These are phyloP conservation scores for Champsocephalus gunnari DNA, from an alignment of 2,797 vertebrate species.

Conservation along the genomic window DNA sequence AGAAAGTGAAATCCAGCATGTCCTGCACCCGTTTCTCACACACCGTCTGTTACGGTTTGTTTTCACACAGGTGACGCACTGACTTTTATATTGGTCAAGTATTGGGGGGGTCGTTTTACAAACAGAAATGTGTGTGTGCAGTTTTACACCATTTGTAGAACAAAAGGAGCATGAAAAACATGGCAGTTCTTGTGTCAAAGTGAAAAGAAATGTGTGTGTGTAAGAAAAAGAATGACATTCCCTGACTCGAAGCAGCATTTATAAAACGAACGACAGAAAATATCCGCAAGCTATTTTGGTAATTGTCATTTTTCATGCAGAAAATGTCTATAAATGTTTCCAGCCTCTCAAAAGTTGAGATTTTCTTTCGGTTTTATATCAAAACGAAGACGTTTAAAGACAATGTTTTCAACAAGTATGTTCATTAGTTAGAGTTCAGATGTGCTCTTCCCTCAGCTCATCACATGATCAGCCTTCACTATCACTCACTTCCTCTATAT, in stretches of 20 bases:
- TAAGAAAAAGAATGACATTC: constrained; percentile 18
- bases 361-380: too few species aligned
- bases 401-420: too few species aligned
- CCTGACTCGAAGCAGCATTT: not conserved
- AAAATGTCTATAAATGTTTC: too few species aligned
- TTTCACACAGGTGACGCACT: not conserved
- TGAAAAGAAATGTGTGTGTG: not conserved
- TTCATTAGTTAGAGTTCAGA: not conserved
- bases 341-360: too few species aligned
- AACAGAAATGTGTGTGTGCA: constrained; percentile 31
- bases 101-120: constrained; percentile 27
- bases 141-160: constrained; percentile 15
- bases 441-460: not conserved
- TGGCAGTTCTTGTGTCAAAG: not conserved
- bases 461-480: constrained; percentile 21
- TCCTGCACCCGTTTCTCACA: constrained; percentile 14
- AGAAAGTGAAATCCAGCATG: constrained; percentile 12
- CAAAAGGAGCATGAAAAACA: not conserved
- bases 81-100: constrained; percentile 10
- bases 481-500: not conserved
- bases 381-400: too few species aligned
- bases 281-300: too few species aligned
- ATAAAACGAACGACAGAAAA: too few species aligned
- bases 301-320: too few species aligned
- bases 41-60: constrained; percentile 17